Evolutionary conservation across 2,888 invertebrate species (phyloP), one percentile per base, ranked within the genome.

Genomic region (Phortica magna): DNA sequence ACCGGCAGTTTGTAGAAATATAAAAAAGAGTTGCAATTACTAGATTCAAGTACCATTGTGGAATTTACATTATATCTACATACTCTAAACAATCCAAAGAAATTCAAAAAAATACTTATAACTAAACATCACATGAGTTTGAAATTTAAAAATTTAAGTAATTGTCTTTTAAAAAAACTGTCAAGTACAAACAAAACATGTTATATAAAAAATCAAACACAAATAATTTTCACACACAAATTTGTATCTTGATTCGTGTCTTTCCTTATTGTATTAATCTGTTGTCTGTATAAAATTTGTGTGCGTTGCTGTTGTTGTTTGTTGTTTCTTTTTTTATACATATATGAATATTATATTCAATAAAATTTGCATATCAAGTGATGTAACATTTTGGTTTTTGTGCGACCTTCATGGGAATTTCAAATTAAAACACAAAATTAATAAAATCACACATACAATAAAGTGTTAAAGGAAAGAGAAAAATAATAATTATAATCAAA

Each of bases 331-430:
- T 48, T 68, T 68, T 7, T 42, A 19, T 42, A 42, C 70, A 78
- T 42, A 72, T 19, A 67, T 41, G 61, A 55, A 76, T 61, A 76
- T 67, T 64, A 72, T 48, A 71, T 78, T 80, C 81, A 75, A 75
- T 74, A 77, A 57, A 79, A 88, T 87, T 88, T 83, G 88, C 81
- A 82, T 81, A 78, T 78, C 76, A 76, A 81, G 77, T 53, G 75
- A 76, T 80, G 78, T 77, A 80, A 80, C 67, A 22, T 77, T 55
- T 64, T 57, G 64, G 42, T 53, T 74, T 75, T 77, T 75, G 75
- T 77, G 67, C 85, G 88, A 88, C 87, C 88, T 86, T 88, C 87
- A 88, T 82, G 81, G 81, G 84, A 81, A 80, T 79, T 79, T 73
- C 61, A 59, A 42, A 71, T n/a, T 43, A 41, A 68, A 41, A 68